Base-by-base conservation (phyloP, 2,797 vertebrate genomes). In the Tauraco hartlaubi region DNA sequence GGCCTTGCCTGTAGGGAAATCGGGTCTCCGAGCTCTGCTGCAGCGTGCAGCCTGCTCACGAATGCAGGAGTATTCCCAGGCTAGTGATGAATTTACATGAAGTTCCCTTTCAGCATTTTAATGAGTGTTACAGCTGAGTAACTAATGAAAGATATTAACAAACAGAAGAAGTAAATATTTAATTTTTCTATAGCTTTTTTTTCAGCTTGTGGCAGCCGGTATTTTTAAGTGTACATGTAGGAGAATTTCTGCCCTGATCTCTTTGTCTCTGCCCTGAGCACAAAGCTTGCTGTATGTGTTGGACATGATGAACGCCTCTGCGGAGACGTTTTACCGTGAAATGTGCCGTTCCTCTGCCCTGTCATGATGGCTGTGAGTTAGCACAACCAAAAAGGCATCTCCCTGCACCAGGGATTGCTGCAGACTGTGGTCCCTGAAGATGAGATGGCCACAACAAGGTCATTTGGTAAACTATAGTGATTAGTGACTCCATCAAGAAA, bases 131-230 rank as follows among this genome's bases (percentile, higher is more conserved):
- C 54, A 92, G 95, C 96, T 90, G 88, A 96, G 95, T 93, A 97
- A 97, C 96, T 97, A 97, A 96, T 82, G 92, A 97, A 97, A 97
- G 97, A 97, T 97, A 98, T 97, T 97, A 98, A 96, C 97, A 97
- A 98, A 97, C 96, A 96, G 96, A 94, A 94, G 96, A 90, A 97
- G 96, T 97, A 98, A 98, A 98, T 98, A 98, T 97, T 98, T 98
- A 98, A 97, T 97, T 92, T 94, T 97, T 96, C 91, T 82, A 35
- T 97, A 96, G 85, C 73, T 96, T 97, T 95, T 31, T 49, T 85
- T 59, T 33, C 77, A 92, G 92, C 78, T 96, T 71, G 56, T 81
- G 94, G 58, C 79, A 91, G 83, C 29, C 74, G 62, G 4, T 63
- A 11, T 69, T 88, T 91, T 87, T 49, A 58, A 71, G 20, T 18